phyloP scores from a whole-genome alignment of 2,113 vertebrate genomes.

The Meleagris gallopavo region DNA sequence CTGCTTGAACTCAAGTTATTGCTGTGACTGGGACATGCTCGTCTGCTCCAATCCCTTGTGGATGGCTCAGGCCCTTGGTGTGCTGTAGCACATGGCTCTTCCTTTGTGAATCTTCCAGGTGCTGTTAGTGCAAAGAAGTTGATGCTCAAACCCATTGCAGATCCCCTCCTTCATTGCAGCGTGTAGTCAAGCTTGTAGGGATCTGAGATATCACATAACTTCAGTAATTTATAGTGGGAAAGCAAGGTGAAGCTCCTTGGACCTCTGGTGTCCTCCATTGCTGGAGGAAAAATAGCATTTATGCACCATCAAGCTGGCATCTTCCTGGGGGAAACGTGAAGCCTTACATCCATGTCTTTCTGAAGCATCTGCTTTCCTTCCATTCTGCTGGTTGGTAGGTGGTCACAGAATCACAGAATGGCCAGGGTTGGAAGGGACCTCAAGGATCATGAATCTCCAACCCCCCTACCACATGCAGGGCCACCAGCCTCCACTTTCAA shows the following conservation, averaged over 20 bases:
- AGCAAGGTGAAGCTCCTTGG: background rate
- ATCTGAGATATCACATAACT: background rate
- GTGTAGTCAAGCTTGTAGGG: background rate
- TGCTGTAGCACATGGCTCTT: background rate
- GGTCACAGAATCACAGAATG: background rate
- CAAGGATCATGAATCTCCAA: too few species aligned
- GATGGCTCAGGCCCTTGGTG: background rate
- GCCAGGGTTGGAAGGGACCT: too few species aligned
- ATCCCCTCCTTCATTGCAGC: background rate
- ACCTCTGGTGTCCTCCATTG: background rate
- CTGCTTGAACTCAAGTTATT: background rate
- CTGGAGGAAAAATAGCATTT: background rate
- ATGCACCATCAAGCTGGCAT: rapidly evolving
- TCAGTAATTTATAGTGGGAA: background rate
- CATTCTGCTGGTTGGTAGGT: background rate
- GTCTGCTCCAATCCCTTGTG: background rate
- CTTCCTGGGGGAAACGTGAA: background rate
- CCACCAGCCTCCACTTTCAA: too few species aligned
- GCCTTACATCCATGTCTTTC: rapidly evolving
- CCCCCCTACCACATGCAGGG: too few species aligned
- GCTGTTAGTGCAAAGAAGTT: background rate
- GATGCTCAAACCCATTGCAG: background rate
- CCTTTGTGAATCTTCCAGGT: background rate
- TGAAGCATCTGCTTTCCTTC: background rate
- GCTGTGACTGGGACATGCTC: background rate